A percentile compares a stretch with the other conserved stretches of the same genome.
phyloP scores from a whole-genome alignment of 2,888 invertebrate species.

The Zeuzera pyrina region DNA sequence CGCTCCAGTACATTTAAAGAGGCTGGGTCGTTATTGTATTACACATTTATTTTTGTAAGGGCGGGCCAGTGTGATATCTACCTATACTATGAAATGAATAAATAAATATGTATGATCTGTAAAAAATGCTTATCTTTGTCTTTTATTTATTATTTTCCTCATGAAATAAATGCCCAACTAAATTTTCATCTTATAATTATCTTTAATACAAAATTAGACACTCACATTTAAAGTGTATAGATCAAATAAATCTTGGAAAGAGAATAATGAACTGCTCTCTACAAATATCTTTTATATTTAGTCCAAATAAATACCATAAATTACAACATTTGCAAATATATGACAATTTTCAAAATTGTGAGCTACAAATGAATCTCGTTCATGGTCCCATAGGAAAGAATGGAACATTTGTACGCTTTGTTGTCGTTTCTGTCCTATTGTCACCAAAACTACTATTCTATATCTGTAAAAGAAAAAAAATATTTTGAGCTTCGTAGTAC shows the following conservation, averaged over 20 bases:
- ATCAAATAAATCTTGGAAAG: slow-evolving; percentile 3
- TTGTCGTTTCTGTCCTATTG: slow-evolving; percentile 78
- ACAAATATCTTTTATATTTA: slow-evolving; percentile 33
- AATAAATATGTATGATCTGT: slow-evolving; percentile 74
- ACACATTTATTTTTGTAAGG: slow-evolving; percentile 73
- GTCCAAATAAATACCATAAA: slow-evolving; percentile 80
- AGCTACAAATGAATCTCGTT: slow-evolving; percentile 75
- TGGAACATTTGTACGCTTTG: slow-evolving; percentile 76
- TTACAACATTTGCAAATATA: slow-evolving; percentile 75
- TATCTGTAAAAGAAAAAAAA: slow-evolving; percentile 67
- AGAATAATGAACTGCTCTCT: not conserved
- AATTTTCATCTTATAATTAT: no score
- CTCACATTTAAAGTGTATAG: not conserved
- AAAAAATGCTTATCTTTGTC: slow-evolving; percentile 55
- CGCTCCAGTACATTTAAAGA: slow-evolving; percentile 41
- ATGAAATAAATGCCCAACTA: no score
- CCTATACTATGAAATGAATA: slow-evolving; percentile 72
- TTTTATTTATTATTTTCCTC: slow-evolving; percentile 45
- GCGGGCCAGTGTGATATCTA: slow-evolving; percentile 74
- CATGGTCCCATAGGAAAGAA: slow-evolving; percentile 79
- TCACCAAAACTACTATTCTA: slow-evolving; percentile 75
- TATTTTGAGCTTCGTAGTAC: not conserved
- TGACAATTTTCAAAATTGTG: slow-evolving; percentile 76
- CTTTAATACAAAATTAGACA: not conserved
- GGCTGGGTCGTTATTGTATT: slow-evolving; percentile 66